Percentiles rank a stretch among this genome's conserved stretches.
phyloP scores from a whole-genome alignment of 2,113 vertebrate species.

The Leptocoma aspasia region DNA sequence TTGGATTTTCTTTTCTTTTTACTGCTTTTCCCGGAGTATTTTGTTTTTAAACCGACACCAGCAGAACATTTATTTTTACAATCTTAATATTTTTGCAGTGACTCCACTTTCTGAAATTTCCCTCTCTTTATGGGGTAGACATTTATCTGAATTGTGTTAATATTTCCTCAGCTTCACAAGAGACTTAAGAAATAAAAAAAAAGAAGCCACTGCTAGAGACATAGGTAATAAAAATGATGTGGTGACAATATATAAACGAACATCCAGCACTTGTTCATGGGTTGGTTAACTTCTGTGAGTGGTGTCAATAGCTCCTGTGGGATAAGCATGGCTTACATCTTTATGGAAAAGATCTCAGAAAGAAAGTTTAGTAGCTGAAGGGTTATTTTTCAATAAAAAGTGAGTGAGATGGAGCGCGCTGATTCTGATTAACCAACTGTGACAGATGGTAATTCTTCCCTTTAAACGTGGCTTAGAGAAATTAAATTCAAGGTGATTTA shows the following conservation, averaged over 20 bases:
- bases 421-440: constrained; percentile 22
- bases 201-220: not conserved
- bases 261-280: not conserved
- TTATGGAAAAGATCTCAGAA: not conserved
- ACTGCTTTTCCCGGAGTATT: not conserved
- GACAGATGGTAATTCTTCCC: constrained; percentile 36
- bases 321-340: not conserved
- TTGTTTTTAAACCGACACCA: not conserved
- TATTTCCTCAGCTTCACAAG: not conserved
- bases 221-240: not conserved
- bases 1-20: not conserved
- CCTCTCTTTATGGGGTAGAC: not conserved
- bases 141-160: not conserved
- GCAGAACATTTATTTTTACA: not conserved
- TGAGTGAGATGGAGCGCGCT: not conserved
- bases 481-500: constrained; percentile 47
- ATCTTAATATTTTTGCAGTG: not conserved
- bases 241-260: not conserved
- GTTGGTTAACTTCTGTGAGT: not conserved
- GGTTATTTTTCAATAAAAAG: constrained; percentile 26
- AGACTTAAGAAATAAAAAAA: not conserved
- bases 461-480: constrained; percentile 9
- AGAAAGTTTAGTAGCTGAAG: not conserved
- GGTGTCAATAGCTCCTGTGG: not conserved
- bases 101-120: not conserved